Base-by-base conservation (phyloP, 2,888 invertebrate genomes). In the Xylota segnis region DNA sequence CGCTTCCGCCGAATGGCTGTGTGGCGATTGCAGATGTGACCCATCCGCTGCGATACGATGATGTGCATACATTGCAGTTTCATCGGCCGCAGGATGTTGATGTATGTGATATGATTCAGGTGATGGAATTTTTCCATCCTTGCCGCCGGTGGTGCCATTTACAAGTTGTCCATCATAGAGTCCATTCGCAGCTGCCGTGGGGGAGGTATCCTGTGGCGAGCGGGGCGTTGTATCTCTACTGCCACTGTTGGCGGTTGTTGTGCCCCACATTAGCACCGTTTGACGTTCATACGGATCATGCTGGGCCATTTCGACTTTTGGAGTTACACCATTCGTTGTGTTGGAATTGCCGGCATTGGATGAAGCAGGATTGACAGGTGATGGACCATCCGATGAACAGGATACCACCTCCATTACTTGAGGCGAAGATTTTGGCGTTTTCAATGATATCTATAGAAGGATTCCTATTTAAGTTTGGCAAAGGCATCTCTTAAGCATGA, bases 241-340 rank as follows among this genome's bases (percentile, higher is more conserved):
- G 16, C 70, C 76, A 56, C 76, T 88, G 65, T 91, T 91, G 59
- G 89, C 88, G 0, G 89, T 88, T 0, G 88, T 66, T 3, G 95
- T 94, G 23, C 97, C 98, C 98, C 98, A 98, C 98, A 98, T 98
- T 52, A 98, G 94, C 70, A 98, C 98, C 10, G 98, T 98, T 92
- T 98, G 98, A 54, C 98, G 93, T 88, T 94, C 93, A 83, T 93
- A 92, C 5, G 90, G 92, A 88, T 92, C 92, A 23, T 91, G 91
- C 5, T 90, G 82, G 1, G 89, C 88, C 5, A 90, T 89, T 87
- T 92, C 92, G 12, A 92, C 89, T 87, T 92, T 92, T 18, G 92
- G 92, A 14, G 92, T 91, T 4, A 90, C 89, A 63, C 88, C 79
- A 50, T 88, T 87, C 18, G 87, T 84, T 16, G 63, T 71, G 56